These are phyloP conservation scores for Priocnemis perturbator DNA, from an alignment of 2,888 invertebrate species.

Conservation along the genomic window DNA sequence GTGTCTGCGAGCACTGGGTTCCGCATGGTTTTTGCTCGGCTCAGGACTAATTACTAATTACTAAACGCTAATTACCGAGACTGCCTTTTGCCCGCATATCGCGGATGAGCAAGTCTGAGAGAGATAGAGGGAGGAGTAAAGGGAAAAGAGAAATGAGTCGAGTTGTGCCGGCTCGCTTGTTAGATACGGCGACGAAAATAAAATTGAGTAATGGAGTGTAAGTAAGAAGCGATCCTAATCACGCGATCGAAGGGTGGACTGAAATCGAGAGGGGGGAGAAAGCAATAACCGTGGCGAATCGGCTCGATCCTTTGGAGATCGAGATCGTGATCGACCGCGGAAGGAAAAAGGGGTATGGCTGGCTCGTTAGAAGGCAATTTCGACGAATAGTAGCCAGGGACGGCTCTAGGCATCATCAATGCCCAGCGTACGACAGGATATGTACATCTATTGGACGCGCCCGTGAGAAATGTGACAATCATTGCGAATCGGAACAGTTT, in stretches of 20 bases:
- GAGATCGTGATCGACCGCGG: conserved; percentile 31
- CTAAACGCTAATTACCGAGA: conserved; percentile 53
- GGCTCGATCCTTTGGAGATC: conserved; percentile 27
- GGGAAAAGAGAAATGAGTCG: neutral
- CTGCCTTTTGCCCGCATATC: conserved; percentile 27
- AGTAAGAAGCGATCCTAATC: conserved; percentile 41
- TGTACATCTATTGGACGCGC: neutral
- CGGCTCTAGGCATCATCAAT: conserved; percentile 12
- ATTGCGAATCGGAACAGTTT: no score
- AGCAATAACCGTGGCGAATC: conserved; percentile 53
- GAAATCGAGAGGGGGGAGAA: conserved; percentile 12
- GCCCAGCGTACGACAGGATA: conserved; percentile 24
- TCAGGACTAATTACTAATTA: conserved; percentile 46
- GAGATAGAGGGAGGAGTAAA: neutral
- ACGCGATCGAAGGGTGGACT: conserved; percentile 28
- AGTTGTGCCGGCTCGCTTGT: conserved; percentile 34
- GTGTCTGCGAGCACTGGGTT: neutral
- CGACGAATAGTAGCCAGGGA: neutral
- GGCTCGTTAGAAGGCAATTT: conserved; percentile 4
- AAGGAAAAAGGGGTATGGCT: neutral
- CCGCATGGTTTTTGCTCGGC: conserved; percentile 10
- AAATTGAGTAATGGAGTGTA: conserved; percentile 48
- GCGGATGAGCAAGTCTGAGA: neutral
- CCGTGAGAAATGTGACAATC: no score
- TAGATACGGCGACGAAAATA: conserved; percentile 50